Conservation (phyloP, 2,797 vertebrate genomes). For the Artibeus lituratus region DNA sequence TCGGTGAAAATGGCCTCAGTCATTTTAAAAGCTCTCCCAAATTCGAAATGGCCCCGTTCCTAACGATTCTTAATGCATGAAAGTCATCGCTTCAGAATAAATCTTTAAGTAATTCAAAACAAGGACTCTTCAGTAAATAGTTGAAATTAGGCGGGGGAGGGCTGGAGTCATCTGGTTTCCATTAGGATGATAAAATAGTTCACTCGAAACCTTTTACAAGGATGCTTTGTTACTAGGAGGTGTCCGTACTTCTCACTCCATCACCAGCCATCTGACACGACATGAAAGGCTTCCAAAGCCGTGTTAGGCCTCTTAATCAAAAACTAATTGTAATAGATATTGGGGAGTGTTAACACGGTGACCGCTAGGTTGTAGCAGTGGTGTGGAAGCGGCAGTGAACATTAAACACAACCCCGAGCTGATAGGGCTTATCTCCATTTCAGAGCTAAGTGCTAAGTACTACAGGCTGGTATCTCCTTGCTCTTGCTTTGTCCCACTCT, state of each 20-base stretch:
- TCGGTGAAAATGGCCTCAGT: slow-evolving; percentile 60
- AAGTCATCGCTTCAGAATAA: slow-evolving; percentile 85
- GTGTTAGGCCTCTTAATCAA: slow-evolving; percentile 97
- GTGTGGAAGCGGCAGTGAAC: slow-evolving; percentile 90
- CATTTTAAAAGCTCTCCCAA: slow-evolving; percentile 81
- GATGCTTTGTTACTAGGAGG: slow-evolving; percentile 96
- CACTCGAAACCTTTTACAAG: slow-evolving; percentile 96
- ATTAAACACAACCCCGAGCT: slow-evolving; percentile 93
- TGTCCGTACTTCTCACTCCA: slow-evolving; percentile 93
- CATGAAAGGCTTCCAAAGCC: slow-evolving; percentile 98
- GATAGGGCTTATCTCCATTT: slow-evolving; percentile 90
- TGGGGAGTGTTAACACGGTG: slow-evolving; percentile 97
- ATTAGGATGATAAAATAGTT: slow-evolving; percentile 99
- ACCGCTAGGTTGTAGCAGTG: slow-evolving; percentile 91
- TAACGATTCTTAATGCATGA: slow-evolving; percentile 84
- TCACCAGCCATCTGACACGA: slow-evolving; percentile 97
- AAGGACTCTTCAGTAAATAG: slow-evolving; percentile 90
- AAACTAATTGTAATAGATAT: slow-evolving; percentile 99
- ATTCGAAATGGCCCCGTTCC: slow-evolving; percentile 80
- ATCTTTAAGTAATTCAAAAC: slow-evolving; percentile 88
- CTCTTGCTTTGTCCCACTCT: slow-evolving; percentile 87
- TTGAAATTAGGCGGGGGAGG: slow-evolving; percentile 88
- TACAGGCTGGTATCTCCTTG: slow-evolving; percentile 84
- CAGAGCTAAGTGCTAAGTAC: slow-evolving; percentile 90
- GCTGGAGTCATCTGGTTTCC: slow-evolving; percentile 97